phyloP scores from a whole-genome alignment of 2,888 invertebrate genomes.

The Dryomyza anilis region DNA sequence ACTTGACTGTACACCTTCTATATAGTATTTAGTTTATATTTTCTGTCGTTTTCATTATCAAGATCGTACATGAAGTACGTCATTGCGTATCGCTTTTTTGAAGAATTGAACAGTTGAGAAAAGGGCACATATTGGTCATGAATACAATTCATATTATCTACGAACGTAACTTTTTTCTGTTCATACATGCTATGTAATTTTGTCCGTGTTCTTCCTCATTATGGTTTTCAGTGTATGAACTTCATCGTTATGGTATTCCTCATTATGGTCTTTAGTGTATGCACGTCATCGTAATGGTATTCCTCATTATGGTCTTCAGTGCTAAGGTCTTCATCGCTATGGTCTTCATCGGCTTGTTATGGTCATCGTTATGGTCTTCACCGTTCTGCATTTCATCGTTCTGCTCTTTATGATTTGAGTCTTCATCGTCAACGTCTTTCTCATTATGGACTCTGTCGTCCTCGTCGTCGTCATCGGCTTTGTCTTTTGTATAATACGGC shows the following conservation, averaged over 20 bases:
- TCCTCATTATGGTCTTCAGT: background rate
- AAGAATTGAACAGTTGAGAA: too few species aligned
- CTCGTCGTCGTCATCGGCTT: background rate
- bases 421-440: background rate
- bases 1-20: too few species aligned
- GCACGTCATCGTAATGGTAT: background rate
- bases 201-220: too few species aligned
- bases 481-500: background rate
- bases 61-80: too few species aligned
- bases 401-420: background rate
- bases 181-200: too few species aligned
- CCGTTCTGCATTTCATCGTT: background rate
- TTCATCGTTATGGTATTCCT: background rate
- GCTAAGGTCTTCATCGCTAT: background rate
- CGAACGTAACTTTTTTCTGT: too few species aligned
- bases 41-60: too few species aligned
- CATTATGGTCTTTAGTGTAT: background rate
- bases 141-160: too few species aligned
- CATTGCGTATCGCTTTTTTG: too few species aligned
- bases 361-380: conserved; percentile 26
- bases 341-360: conserved; percentile 31
- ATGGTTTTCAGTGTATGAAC: too few species aligned
- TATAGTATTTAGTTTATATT: too few species aligned
- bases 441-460: background rate
- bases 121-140: too few species aligned